Percentiles rank a stretch among this genome's conserved stretches.
These are phyloP conservation scores for Passer montanus DNA, from an alignment of 2,113 vertebrate genomes.

Conservation along the genomic window DNA sequence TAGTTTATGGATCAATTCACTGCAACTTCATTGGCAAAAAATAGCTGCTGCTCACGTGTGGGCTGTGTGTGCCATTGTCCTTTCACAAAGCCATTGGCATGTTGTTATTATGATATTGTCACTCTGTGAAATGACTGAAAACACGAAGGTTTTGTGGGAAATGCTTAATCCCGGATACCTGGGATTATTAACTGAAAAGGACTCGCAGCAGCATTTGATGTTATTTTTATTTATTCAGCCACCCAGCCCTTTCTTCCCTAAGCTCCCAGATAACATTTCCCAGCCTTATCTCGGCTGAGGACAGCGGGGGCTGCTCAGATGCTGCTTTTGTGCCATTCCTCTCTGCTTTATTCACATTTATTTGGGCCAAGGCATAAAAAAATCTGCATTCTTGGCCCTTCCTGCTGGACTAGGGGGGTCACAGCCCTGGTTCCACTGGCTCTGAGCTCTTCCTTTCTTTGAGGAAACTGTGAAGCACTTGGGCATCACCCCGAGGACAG, in stretches of 20 bases:
- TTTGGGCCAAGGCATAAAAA: background rate
- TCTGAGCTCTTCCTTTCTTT: background rate
- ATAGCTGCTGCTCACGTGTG: background rate
- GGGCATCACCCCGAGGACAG: background rate
- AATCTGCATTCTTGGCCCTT: background rate
- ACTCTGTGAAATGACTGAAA: constrained; percentile 5
- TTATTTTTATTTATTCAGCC: constrained; percentile 33
- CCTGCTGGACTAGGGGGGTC: background rate
- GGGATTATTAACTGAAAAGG: constrained; percentile 27
- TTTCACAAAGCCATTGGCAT: background rate
- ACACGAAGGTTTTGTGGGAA: constrained; percentile 7
- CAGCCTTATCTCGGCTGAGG: background rate
- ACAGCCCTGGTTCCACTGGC: background rate
- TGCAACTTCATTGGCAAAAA: background rate
- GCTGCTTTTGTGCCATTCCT: background rate
- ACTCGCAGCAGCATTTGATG: background rate
- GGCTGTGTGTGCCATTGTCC: background rate
- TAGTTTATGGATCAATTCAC: background rate
- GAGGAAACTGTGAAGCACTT: background rate
- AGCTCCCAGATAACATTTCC: constrained; percentile 3
- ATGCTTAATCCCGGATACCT: background rate
- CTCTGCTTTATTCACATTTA: background rate
- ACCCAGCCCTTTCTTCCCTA: background rate
- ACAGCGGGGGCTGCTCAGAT: background rate
- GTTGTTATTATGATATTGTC: background rate